phyloP scores from a whole-genome alignment of 2,797 vertebrate species.

The Xenops minutus region DNA sequence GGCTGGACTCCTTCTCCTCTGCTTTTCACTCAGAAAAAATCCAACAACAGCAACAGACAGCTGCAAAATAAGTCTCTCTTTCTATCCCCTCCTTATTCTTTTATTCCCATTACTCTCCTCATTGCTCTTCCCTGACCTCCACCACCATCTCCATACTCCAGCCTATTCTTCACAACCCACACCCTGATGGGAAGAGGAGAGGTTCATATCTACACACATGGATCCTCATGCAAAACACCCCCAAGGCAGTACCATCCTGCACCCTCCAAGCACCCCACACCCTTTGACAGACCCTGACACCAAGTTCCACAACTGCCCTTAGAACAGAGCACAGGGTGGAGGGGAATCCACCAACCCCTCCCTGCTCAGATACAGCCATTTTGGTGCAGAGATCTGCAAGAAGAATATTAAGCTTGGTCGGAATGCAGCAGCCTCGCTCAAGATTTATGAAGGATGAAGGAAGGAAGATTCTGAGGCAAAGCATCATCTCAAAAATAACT shows the following conservation, averaged over 20 bases:
- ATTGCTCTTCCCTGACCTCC: neutral
- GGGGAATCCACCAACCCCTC: neutral
- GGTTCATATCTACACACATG: rapidly evolving
- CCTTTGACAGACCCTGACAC: neutral
- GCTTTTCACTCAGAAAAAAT: neutral
- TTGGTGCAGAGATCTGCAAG: conserved; percentile 72
- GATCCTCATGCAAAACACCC: neutral
- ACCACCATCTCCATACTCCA: neutral
- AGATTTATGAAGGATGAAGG: conserved; percentile 73
- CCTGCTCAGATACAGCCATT: conserved; percentile 35
- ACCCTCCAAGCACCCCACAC: neutral
- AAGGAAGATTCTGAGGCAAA: conserved; percentile 67
- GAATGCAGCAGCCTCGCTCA: conserved; percentile 66
- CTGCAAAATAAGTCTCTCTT: neutral
- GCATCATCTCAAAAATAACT: conserved; percentile 70
- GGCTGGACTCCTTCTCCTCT: neutral
- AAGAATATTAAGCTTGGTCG: conserved; percentile 70
- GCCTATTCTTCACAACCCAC: neutral
- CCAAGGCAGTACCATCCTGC: neutral
- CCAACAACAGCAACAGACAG: neutral
- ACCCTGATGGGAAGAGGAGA: neutral
- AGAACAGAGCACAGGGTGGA: neutral
- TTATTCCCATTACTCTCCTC: neutral
- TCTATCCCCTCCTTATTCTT: neutral
- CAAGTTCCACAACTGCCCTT: neutral